Base-by-base conservation (phyloP, 2,888 invertebrate species). In the Drosophila planitibia region DNA sequence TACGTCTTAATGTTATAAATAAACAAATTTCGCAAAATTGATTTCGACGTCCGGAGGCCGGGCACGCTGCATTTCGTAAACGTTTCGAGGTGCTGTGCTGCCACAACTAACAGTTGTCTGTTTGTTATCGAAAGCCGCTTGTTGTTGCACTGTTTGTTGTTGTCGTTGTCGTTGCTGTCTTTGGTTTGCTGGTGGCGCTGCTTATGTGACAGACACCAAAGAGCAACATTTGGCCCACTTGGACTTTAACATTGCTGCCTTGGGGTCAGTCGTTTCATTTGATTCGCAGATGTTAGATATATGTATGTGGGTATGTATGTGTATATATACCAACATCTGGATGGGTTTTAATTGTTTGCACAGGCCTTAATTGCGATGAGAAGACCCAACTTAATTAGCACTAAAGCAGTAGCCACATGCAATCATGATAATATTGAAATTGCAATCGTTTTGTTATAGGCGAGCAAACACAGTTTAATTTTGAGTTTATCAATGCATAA, bases 1-100 rank as follows among this genome's bases (percentile, higher is more conserved):
- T 39, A 74, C 78, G 78, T 74, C 82, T 83, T 73, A 79, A 85
- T 83, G 62, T 77, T 71, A 79, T 79, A 79, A 79, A 79, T 79
- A 79, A 88, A 85, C 79, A 80, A 82, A 82, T 85, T 89, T 88
- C 83, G 81, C 75, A 83, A 87, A 86, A 82, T 81, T 79, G 86
- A 78, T 79, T 85, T 80, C 68, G 59, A 72, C 60, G 75, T 37
- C 60, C 59, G 58, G 70, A 65, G 70, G 62, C 71, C 68, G 71
- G 65, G 70, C 82, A 87, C 86, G 87, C 32, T 67, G 71, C 64
- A 85, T 87, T 87, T 85, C 87, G 85, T 76, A 85, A 85, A 82
- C 66, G 51, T 70, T 73, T 69, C 44, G 51, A 51, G 65, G 39
- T 53, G 76, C 71, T 79, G 25, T 66, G 62, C 70, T 79, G 33